phyloP scores from a whole-genome alignment of 2,797 vertebrate genomes.

The Propithecus deckenii region DNA sequence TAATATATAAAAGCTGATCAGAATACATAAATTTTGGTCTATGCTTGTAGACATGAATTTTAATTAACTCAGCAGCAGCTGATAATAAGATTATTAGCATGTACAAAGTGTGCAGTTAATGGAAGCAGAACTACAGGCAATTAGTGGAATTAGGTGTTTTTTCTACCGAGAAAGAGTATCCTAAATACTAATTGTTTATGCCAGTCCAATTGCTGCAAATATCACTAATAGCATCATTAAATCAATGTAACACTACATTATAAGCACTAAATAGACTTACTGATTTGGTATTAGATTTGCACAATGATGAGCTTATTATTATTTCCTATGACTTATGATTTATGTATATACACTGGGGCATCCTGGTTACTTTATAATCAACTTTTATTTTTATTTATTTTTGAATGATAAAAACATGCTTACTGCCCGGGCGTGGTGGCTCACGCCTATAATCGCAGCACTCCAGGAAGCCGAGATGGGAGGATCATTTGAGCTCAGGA shows the following conservation, averaged over 20 bases:
- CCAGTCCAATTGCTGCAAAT: constrained; percentile 67
- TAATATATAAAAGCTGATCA: constrained; percentile 55
- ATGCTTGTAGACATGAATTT: constrained; percentile 68
- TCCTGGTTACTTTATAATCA: neutral
- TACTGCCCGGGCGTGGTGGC: too few relatives aligned
- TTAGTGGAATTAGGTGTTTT: constrained; percentile 79
- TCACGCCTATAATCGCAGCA: too few relatives aligned
- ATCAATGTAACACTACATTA: constrained; percentile 67
- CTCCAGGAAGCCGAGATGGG: too few relatives aligned
- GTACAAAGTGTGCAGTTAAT: constrained; percentile 75
- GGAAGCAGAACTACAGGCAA: constrained; percentile 78
- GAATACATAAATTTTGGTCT: constrained; percentile 70
- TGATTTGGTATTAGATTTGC: constrained; percentile 43
- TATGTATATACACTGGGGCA: neutral
- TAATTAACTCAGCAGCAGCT: constrained; percentile 79
- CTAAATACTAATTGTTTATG: constrained; percentile 79
- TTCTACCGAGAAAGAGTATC: constrained; percentile 67
- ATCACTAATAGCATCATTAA: constrained; percentile 82
- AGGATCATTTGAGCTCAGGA: too few relatives aligned
- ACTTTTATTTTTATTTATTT: constrained; percentile 14
- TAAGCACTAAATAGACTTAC: constrained; percentile 69
- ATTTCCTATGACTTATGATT: neutral
- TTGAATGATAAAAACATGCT: neutral
- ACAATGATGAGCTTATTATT: neutral
- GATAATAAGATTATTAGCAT: constrained; percentile 82